Evolutionary conservation across 2,797 vertebrate genomes (phyloP), one percentile per base, ranked within the genome.

Genomic region (Galaxias olidus): DNA sequence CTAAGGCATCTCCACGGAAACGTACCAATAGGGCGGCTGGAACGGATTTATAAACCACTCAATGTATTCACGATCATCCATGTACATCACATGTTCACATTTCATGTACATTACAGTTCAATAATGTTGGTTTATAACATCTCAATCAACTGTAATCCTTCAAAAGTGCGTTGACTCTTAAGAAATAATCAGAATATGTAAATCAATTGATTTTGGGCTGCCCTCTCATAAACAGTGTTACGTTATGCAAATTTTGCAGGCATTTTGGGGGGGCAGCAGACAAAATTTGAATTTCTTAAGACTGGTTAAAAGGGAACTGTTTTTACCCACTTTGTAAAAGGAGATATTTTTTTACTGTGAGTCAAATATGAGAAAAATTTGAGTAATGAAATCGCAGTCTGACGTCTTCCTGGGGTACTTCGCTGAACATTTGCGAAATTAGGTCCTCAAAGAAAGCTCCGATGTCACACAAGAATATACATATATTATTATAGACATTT

Each of bases 1-100:
- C 91, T 5, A 91, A 87, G 86, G 83, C 84, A 7, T 92, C 91
- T 42, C 91, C 90, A 56, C 67, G 89, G 69, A 92, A 92, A 78
- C 80, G 91, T 65, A 82, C 86, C 79, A 91, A 91, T 60, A 83
- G 90, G 61, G 87, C 90, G 10, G 90, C 78, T 0, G 90, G 90
- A 59, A 58, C 72, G 0, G 90, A 92, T 77, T 88, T 89, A 74
- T 92, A 86, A 84, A 65, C 44, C 4, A 0, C 48, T 0, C 0
- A 18, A 67, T 56, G 46, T 20, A 57, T 71, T 66, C 44, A 44
- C 81, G 63, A 46, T 61, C 68, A 41, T 46, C 43, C 14, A 42
- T 47, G 59, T 75, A 66, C 59, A 45, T 65, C 55, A 71, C 76
- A 68, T 44, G 47, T 18, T 75, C 47, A 72, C 59, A 59, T 59